phyloP scores from a whole-genome alignment of 2,888 invertebrate species.

The Agrochola lota region DNA sequence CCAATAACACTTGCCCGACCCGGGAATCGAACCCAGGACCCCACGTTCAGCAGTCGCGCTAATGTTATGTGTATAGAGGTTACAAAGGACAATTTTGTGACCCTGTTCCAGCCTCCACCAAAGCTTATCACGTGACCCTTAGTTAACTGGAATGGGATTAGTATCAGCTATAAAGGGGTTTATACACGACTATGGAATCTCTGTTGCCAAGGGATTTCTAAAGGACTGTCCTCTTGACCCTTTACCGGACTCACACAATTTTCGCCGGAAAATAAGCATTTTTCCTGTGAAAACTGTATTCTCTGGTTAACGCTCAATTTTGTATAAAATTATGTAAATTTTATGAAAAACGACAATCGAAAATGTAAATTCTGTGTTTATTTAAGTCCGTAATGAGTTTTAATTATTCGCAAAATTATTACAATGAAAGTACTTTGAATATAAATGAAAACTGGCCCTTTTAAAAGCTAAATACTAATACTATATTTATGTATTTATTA shows the following conservation, averaged over 20 bases:
- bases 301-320: not conserved
- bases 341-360: constrained; percentile 24
- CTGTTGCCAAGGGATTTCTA: constrained; percentile 41
- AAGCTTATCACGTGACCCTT: constrained; percentile 6
- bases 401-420: constrained; percentile 23
- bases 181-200: constrained; percentile 21
- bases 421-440: constrained; percentile 7
- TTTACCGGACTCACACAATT: not conserved
- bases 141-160: constrained; percentile 33
- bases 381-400: not conserved
- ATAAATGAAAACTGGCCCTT: not conserved
- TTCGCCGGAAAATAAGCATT: constrained; percentile 29
- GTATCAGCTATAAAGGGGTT: constrained; percentile 26
- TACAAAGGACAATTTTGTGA: not conserved
- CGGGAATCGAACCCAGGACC: no score
- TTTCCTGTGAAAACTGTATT: not conserved
- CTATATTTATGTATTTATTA: not conserved
- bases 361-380: constrained; percentile 27
- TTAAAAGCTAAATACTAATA: not conserved
- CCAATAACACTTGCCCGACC: no score
- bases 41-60: no score
- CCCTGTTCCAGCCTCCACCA: not conserved
- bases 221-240: constrained; percentile 8
- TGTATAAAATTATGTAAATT: constrained; percentile 38
- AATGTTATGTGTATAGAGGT: not conserved